Evolutionary conservation across 2,888 invertebrate genomes (phyloP), one percentile per base, ranked within the genome.

Genomic region (Caenorhabditis afra): DNA sequence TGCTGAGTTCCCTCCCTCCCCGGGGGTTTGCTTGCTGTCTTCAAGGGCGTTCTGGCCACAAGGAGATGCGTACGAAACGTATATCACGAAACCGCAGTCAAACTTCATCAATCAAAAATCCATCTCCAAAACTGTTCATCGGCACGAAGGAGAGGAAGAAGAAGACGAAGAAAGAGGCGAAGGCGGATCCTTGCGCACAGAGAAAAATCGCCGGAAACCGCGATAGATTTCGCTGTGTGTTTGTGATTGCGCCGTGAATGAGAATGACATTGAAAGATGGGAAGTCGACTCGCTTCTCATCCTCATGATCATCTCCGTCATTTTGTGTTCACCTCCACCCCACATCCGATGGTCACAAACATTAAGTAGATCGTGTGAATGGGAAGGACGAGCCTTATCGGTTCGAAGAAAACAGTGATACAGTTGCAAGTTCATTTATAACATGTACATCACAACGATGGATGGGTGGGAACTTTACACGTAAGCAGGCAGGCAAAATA

Each of bases 51-150:
- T 64, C 62, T 55, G 41, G 16, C n/a, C n/a, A n/a, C n/a, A n/a
- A n/a, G 49, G 20, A 61, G 62, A 64, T 49, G 62, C 47, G 62
- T 61, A 37, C 53, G 29, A 29, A 44, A 16, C 50, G 62, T 47
- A 47, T 71, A 62, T 57, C 71, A 55, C 37, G 14, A 70, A 70
- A 70, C 57, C 71, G 62, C 37, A 62, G 62, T 57, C 62, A 71
- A 71, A 71, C 71, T 71, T 64, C 62, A 71, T 71, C 71, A 71
- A 71, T 71, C 71, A 71, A 71, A 71, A 71, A 71, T 71, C 61
- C 70, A 70, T 70, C 71, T 45, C 47, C 62, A 49, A 70, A 70
- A 70, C 62, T 64, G 71, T 64, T 70, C 70, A 59, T 44, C 68
- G 52, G 50, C 20, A 49, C 39, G 18, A 37, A 65, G 22, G 44